phyloP scores from a whole-genome alignment of 37 sponge, comb jelly and placozoan genomes.

The Axinella damicornis region DNA sequence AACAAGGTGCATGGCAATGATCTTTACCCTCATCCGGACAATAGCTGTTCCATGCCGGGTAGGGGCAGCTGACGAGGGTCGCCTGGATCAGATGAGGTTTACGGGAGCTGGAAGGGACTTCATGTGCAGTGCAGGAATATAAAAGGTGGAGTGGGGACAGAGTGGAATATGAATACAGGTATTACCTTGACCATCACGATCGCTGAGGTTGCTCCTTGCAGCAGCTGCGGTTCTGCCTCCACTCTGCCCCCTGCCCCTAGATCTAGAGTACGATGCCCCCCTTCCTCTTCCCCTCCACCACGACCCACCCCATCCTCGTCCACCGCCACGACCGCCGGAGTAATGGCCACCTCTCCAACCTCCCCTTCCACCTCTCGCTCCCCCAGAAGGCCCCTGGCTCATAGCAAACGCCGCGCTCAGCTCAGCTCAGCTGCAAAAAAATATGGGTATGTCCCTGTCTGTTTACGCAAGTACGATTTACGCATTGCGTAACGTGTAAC shows the following conservation, averaged over 20 bases:
- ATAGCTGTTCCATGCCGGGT: constrained; percentile 69
- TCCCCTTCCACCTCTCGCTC: constrained; percentile 32
- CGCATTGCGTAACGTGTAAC: too few species aligned
- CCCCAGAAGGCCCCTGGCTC: background rate
- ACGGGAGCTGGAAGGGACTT: too few species aligned
- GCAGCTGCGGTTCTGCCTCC: background rate
- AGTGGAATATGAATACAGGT: too few species aligned
- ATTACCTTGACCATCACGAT: too few species aligned
- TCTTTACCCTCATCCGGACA: constrained; percentile 68
- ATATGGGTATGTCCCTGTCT: too few species aligned
- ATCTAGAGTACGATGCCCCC: background rate
- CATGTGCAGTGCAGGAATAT: too few species aligned
- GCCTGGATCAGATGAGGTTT: constrained; percentile 45
- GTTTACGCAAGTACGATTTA: too few species aligned
- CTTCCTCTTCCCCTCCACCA: constrained; percentile 12
- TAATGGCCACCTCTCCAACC: constrained; percentile 41
- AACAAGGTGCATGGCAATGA: too few species aligned
- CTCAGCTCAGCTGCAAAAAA: too few species aligned
- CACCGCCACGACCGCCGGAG: constrained; percentile 12
- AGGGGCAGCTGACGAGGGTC: constrained; percentile 45
- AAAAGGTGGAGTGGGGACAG: too few species aligned
- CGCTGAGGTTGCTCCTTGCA: background rate
- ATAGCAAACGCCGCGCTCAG: too few species aligned
- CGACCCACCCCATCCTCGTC: background rate
- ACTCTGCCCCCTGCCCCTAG: background rate